phyloP scores from a whole-genome alignment of 1,140 invertebrate species.

The Metaphire vulgaris region DNA sequence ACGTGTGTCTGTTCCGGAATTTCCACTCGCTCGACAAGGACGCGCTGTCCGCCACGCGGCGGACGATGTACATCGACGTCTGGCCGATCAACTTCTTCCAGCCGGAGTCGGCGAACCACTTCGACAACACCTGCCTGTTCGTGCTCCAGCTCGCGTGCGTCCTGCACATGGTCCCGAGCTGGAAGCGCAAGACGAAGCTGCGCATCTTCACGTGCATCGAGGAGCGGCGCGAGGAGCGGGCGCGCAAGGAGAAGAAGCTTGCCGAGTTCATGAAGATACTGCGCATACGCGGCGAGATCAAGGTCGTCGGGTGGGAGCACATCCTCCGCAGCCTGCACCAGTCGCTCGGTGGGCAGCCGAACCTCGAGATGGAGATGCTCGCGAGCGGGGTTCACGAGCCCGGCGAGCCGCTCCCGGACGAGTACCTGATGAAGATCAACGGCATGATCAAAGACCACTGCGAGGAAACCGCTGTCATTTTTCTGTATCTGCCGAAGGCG shows the following conservation, averaged over 20 bases:
- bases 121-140: constrained; percentile 74
- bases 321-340: constrained; percentile 43
- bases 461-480: constrained; percentile 68
- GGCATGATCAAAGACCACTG: constrained; percentile 67
- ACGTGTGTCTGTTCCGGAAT: constrained; percentile 84
- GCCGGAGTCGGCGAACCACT: constrained; percentile 45
- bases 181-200: constrained; percentile 71
- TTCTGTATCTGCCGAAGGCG: constrained; percentile 69
- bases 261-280: constrained; percentile 55
- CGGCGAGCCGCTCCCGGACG: constrained; percentile 28
- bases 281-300: constrained; percentile 58
- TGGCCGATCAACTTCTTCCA: constrained; percentile 67
- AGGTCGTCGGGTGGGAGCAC: constrained; percentile 57
- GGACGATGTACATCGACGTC: constrained; percentile 75
- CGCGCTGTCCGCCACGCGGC: constrained; percentile 32
- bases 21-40: constrained; percentile 71
- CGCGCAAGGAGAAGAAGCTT: constrained; percentile 53
- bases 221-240: constrained; percentile 52
- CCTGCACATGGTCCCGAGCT: constrained; percentile 70
- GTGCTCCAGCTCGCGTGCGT: constrained; percentile 95
- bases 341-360: background rate
- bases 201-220: constrained; percentile 70
- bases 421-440: constrained; percentile 63
- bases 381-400: constrained; percentile 18
- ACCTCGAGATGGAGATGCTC: too few relatives aligned